Percentiles rank a stretch among this genome's conserved stretches.
phyloP scores from a whole-genome alignment of 2,888 invertebrate species.

The Geophilus truncorum region DNA sequence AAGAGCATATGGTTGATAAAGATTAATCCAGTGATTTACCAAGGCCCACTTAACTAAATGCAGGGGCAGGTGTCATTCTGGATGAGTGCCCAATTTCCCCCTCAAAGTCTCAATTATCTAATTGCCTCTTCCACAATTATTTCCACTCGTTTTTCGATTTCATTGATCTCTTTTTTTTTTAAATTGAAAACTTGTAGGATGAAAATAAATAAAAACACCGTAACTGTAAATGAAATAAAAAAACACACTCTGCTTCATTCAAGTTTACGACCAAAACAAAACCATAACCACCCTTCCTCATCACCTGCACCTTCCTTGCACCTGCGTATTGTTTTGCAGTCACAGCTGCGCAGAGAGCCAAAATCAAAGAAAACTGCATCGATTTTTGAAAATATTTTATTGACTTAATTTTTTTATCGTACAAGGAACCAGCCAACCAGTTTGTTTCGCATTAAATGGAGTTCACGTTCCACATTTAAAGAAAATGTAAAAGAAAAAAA shows the following conservation, averaged over 20 bases:
- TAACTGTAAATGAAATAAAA: background rate
- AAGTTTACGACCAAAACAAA: background rate
- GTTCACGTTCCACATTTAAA: background rate
- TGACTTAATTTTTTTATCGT: too few species aligned
- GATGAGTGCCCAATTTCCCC: background rate
- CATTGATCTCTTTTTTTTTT: background rate
- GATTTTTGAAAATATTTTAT: background rate
- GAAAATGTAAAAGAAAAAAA: background rate
- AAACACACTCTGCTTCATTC: background rate
- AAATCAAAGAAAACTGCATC: background rate
- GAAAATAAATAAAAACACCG: background rate
- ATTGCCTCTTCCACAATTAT: background rate
- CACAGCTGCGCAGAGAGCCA: background rate
- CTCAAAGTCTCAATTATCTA: background rate
- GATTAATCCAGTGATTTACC: background rate
- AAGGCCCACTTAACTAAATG: background rate
- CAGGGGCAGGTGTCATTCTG: background rate
- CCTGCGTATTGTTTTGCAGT: background rate
- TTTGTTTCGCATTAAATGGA: background rate
- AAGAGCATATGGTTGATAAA: background rate
- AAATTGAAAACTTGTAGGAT: background rate
- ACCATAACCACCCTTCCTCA: background rate
- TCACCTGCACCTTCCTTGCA: background rate
- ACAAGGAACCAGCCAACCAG: too few species aligned
- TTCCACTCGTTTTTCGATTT: background rate